Percentiles rank a stretch among this genome's conserved stretches.
phyloP scores from a whole-genome alignment of 2,888 invertebrate genomes.

The Lampropteryx suffumata region DNA sequence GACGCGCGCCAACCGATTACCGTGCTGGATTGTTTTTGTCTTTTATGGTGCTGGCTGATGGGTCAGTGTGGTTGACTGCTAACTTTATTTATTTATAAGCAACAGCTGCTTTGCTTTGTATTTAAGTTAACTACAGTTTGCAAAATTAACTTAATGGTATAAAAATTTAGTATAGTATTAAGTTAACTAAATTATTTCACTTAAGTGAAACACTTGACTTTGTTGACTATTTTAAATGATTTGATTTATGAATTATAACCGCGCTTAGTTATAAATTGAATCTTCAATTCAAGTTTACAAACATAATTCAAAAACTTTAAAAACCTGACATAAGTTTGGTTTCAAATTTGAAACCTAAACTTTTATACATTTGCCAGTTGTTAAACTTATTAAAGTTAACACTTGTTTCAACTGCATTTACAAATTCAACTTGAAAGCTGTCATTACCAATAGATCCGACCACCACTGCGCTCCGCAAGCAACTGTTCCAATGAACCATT shows the following conservation, averaged over 20 bases:
- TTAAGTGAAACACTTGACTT: too few species aligned
- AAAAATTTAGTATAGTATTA: too few species aligned
- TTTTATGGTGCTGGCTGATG: slow-evolving; percentile 77
- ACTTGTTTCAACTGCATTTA: slow-evolving; percentile 22
- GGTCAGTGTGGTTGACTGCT: slow-evolving; percentile 55
- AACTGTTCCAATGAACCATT: slow-evolving; percentile 47
- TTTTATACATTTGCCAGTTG: neutral
- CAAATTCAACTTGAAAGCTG: slow-evolving; percentile 10
- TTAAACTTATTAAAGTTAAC: slow-evolving; percentile 5
- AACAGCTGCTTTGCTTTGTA: slow-evolving; percentile 8
- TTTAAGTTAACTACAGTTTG: neutral
- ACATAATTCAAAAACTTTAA: neutral
- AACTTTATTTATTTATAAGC: slow-evolving; percentile 37
- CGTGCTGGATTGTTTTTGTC: slow-evolving; percentile 75
- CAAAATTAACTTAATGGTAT: neutral
- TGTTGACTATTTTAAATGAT: too few species aligned
- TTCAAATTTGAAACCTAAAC: too few species aligned
- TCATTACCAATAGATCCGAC: slow-evolving; percentile 33
- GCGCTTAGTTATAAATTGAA: neutral
- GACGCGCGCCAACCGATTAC: slow-evolving; percentile 73
- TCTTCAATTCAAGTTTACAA: neutral
- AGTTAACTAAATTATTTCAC: too few species aligned
- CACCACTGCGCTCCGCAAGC: slow-evolving; percentile 37
- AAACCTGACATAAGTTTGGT: neutral
- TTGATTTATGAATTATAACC: too few species aligned